Base-by-base conservation (phyloP, 2,888 invertebrate species). In the Hypena proboscidalis region DNA sequence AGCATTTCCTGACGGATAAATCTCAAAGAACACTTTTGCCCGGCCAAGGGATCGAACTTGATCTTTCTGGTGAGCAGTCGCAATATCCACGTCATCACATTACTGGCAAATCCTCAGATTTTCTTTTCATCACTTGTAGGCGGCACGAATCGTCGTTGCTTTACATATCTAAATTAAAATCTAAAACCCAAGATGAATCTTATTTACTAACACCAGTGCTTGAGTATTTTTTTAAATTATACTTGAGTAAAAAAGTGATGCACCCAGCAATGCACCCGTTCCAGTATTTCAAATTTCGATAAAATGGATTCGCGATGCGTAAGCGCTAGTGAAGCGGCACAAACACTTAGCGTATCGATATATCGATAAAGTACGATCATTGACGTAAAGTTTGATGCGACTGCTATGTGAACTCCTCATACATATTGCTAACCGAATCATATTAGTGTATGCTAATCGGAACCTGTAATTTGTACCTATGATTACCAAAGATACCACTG, bases 401-500 rank as follows among this genome's bases (percentile, higher is more conserved):
- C 33, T 49, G 33, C 44, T 37, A 41, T 37, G 37, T 35, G 39
- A 38, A 33, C 36, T 53, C 48, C 45, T 44, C 41, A 37, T 38
- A 42, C 31, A 49, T 43, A 41, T 53, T 48, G 30, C 48, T 48
- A 57, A 64, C 57, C 45, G 58, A 65, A 63, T 63, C 65, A 67
- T 64, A 68, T 70, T 56, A 58, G 49, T 57, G 45, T 63, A 70
- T 70, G 68, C 49, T 59, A 68, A 70, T 70, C 7, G 27, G 36
- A 46, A 61, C 63, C 47, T 34, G 42, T 45, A 36, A 42, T 34
- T 55, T 58, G 47, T 29, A 43, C n/a, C n/a, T n/a, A n/a, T 49
- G 45, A 39, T 54, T 45, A 49, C 15, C 14, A 13, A 29, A 26
- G 25, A 27, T 34, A 29, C 22, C 33, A 41, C 23, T 31, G 37